Conservation (phyloP, 2,888 invertebrate species). For the Rotaria sp. region DNA sequence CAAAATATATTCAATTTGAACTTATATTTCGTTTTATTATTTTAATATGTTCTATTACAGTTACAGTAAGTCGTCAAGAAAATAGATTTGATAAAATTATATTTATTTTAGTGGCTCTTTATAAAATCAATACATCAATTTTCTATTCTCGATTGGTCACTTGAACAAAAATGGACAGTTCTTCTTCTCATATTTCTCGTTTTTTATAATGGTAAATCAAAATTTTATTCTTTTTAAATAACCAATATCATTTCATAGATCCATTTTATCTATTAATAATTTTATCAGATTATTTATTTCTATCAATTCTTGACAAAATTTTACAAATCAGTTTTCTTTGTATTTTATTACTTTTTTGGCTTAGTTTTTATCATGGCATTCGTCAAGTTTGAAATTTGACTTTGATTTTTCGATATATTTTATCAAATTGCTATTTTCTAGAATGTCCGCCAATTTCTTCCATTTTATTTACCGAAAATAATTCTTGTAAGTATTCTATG, state of each 20-base stretch:
- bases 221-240: too few species aligned
- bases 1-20: conserved; percentile 88
- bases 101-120: conserved; percentile 72
- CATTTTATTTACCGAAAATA: conserved; percentile 83
- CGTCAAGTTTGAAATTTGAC: conserved; percentile 64
- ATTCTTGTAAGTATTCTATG: conserved; percentile 77
- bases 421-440: conserved; percentile 55
- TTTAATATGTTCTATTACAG: conserved; percentile 73
- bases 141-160: conserved; percentile 83
- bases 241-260: conserved; percentile 61
- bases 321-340: conserved; percentile 82
- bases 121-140: conserved; percentile 78
- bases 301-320: conserved; percentile 81
- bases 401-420: background rate
- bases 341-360: conserved; percentile 80
- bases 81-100: background rate
- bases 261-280: conserved; percentile 84
- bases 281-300: conserved; percentile 77
- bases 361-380: conserved; percentile 86
- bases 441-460: conserved; percentile 75
- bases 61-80: conserved; percentile 68
- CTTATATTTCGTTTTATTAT: conserved; percentile 93
- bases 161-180: conserved; percentile 93
- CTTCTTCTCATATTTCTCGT: conserved; percentile 75
- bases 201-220: conserved; percentile 74